These are phyloP conservation scores for Nycticorax nycticorax DNA, from an alignment of 2,113 vertebrate species.

Conservation along the genomic window DNA sequence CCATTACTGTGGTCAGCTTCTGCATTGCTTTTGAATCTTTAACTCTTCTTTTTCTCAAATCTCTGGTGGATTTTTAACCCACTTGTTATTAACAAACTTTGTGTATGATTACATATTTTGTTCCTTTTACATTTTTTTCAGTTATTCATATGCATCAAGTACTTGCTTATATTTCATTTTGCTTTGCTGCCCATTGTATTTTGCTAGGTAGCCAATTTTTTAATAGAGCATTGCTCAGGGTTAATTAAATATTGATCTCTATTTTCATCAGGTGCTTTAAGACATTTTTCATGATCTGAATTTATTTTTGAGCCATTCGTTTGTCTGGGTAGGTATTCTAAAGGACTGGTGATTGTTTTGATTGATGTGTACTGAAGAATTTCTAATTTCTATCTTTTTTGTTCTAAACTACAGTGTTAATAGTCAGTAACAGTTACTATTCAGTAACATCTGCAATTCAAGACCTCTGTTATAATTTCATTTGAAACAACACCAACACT, in stretches of 20 bases:
- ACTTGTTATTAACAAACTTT: not conserved
- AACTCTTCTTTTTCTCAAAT: not conserved
- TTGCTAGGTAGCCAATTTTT: conserved; percentile 5
- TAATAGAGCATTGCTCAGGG: not conserved
- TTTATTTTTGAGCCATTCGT: not conserved
- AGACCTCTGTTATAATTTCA: not conserved
- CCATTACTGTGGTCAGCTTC: not conserved
- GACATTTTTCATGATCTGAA: conserved; percentile 32
- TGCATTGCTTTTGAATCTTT: not conserved
- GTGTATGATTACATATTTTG: not conserved
- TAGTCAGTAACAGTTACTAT: not conserved
- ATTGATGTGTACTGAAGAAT: not conserved
- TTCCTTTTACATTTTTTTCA: not conserved
- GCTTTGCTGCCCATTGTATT: not conserved
- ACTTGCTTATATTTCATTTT: not conserved
- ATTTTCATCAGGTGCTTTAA: not conserved
- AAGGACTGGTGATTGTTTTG: not conserved
- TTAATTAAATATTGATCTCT: conserved; percentile 58
- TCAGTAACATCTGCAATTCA: not conserved
- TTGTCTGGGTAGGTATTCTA: not conserved
- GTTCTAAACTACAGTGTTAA: not conserved
- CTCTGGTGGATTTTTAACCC: not conserved
- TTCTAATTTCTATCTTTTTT: not conserved
- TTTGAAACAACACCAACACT: not conserved
- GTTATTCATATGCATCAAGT: not conserved